phyloP scores from a whole-genome alignment of 1,140 invertebrate genomes.

The Drosophila bocki region DNA sequence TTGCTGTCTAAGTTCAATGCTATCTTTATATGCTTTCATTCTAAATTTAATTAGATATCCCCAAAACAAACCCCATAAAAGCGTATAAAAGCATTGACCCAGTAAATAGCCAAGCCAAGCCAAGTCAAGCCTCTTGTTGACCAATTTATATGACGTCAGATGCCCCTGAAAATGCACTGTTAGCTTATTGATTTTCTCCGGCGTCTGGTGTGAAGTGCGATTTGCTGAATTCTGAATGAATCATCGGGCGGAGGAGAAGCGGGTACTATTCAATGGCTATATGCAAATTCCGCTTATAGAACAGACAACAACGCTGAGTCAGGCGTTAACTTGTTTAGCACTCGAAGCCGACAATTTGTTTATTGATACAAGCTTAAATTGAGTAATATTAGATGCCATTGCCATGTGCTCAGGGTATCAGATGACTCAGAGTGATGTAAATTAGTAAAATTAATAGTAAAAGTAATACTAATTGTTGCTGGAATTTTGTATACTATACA shows the following conservation, averaged over 20 bases:
- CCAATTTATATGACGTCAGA: conserved; percentile 69
- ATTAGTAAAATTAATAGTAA: conserved; percentile 1
- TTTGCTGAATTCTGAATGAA: conserved; percentile 36
- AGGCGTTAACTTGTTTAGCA: conserved; percentile 21
- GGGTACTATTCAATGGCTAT: conserved; percentile 26
- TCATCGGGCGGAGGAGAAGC: conserved; percentile 32
- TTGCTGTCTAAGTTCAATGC: not conserved
- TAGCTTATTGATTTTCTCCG: conserved; percentile 66
- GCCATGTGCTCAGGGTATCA: conserved; percentile 31
- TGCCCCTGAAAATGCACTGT: conserved; percentile 61
- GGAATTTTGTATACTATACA: conserved; percentile 8
- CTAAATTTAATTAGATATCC: conserved; percentile 67
- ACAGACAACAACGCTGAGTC: conserved; percentile 25
- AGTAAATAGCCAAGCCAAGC: conserved; percentile 47
- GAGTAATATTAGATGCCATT: conserved; percentile 27
- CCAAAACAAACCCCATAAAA: conserved; percentile 33
- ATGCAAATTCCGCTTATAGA: conserved; percentile 44
- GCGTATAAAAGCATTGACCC: conserved; percentile 69
- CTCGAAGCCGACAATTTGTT: conserved; percentile 32
- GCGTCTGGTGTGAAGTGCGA: conserved; percentile 14
- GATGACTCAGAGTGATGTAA: conserved; percentile 36
- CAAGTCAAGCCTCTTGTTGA: conserved; percentile 51
- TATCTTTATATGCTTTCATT: not conserved
- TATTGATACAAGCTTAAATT: conserved; percentile 28
- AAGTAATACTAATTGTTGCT: conserved; percentile 6